phyloP scores from a whole-genome alignment of 2,113 vertebrate genomes.

The Rhegmatorhina hoffmannsi region DNA sequence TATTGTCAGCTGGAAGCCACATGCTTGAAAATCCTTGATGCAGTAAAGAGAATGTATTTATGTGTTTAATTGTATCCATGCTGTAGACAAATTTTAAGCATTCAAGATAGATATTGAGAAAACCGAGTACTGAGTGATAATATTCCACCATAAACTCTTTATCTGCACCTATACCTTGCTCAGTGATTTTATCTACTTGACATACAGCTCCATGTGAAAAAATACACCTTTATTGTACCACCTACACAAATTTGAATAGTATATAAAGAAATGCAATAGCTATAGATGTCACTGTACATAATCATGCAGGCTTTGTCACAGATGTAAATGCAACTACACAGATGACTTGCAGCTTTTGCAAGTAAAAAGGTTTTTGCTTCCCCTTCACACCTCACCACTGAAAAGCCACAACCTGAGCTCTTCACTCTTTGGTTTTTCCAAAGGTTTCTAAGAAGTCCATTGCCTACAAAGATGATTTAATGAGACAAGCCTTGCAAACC shows the following conservation, averaged over 20 bases:
- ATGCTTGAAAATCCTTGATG: background rate
- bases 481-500: background rate
- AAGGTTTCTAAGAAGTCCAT: background rate
- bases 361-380: background rate
- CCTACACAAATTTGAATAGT: background rate
- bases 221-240: background rate
- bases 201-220: background rate
- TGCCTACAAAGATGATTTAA: background rate
- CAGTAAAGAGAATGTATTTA: background rate
- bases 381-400: background rate
- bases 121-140: background rate
- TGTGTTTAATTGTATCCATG: background rate
- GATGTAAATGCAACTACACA: background rate
- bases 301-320: background rate
- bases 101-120: background rate
- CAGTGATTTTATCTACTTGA: background rate
- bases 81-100: background rate
- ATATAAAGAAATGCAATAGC: background rate
- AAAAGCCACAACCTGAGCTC: background rate
- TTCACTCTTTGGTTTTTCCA: background rate
- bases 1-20: background rate
- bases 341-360: background rate
- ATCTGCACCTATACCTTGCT: background rate
- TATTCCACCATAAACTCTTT: background rate
- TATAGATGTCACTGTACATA: background rate